phyloP scores from a whole-genome alignment of 2,797 vertebrate genomes.

The Paramormyrops hopkinsi region DNA sequence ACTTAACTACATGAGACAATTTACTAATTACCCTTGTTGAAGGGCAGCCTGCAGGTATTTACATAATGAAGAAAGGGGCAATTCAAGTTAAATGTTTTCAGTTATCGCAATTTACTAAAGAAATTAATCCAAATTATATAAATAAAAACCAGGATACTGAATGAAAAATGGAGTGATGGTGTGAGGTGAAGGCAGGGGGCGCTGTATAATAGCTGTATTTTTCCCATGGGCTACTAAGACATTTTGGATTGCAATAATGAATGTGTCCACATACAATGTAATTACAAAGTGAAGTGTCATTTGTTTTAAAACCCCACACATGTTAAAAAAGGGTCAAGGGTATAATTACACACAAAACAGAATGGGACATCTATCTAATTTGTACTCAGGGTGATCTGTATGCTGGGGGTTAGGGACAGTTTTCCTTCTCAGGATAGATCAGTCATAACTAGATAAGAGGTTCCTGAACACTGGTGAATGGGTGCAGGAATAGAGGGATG shows the following conservation, averaged over 20 bases:
- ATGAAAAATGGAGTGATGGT: not conserved
- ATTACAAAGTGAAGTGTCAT: not conserved
- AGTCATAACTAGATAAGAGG: not conserved
- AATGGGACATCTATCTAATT: not conserved
- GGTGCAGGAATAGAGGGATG: not conserved
- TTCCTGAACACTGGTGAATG: not conserved
- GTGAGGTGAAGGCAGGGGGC: not conserved
- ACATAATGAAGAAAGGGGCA: not conserved
- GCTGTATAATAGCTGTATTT: not conserved
- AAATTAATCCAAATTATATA: not conserved
- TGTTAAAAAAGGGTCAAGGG: not conserved
- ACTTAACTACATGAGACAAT: not conserved
- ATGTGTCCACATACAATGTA: not conserved
- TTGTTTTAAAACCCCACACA: not conserved
- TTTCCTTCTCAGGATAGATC: not conserved
- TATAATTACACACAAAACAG: not conserved
- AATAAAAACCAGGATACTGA: not conserved
- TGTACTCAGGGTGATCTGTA: not conserved
- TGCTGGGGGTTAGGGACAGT: not conserved
- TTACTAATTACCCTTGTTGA: conserved; percentile 6
- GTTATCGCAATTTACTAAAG: not conserved
- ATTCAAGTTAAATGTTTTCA: not conserved
- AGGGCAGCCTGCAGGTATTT: not conserved
- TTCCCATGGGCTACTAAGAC: not conserved
- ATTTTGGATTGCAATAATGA: not conserved